Base-by-base conservation (phyloP, 2,888 invertebrate genomes). In the Bellardia bayeri region DNA sequence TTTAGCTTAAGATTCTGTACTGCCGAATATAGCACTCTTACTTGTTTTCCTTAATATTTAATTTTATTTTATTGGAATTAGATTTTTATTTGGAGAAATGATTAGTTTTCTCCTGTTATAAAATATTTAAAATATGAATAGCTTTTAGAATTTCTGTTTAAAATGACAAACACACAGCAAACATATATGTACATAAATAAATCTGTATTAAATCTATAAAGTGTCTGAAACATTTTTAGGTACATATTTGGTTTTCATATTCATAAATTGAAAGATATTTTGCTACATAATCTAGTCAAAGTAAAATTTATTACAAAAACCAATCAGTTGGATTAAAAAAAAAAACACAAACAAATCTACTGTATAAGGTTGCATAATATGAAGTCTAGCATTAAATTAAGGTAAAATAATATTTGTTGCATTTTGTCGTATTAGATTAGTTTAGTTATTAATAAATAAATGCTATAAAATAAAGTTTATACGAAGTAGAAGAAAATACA, bases 111-210 rank as follows among this genome's bases (percentile, higher is more conserved):
- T 51, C 2, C 5, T 51, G 4, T n/a, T 51, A 13, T n/a, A 51
- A 51, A 51, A n/a, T 51, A n/a, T 51, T 51, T 51, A 51, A 51
- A 51, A 51, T 51, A 51, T 51, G 13, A 51, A 51, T 51, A 51
- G n/a, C 51, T 51, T 51, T 51, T n/a, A 16, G 2, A 51, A 51
- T n/a, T 6, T 51, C 13, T n/a, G 13, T 51, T 56, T 7, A 9
- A 56, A 56, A 56, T 2, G 3, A 23, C 23, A 7, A 2, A 16
- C 2, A 56, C 8, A 45, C 45, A 45, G 54, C 16, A 5, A 4
- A 37, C 33, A 0, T 5, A 37, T 6, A n/a, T n/a, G n/a, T n/a
- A 37, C 4, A 37, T 6, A 37, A 9, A 56, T 56, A 16, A 56
- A 56, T 56, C 23, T 56, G 8, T 23, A 23, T 23, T 23, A 56